Evolutionary conservation across 1,140 invertebrate species (phyloP), one percentile per base, ranked within the genome.

Genomic region (Ectropis grisescens): DNA sequence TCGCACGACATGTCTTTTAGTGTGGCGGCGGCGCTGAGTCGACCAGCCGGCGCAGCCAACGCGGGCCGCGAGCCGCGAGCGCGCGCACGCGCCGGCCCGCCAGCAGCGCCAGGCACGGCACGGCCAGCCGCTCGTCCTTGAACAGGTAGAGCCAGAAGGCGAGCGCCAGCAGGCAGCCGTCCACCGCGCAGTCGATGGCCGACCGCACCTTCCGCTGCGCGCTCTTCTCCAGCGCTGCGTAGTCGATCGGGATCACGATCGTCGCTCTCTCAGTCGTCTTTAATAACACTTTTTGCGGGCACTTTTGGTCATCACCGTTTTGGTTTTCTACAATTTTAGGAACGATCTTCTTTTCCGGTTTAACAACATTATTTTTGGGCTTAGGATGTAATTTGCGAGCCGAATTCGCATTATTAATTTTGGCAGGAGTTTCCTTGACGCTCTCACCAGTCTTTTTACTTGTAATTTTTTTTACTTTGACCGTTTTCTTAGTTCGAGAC

Each of bases 121-220:
- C 84, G 1, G 91, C 90, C 11, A 93, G 74, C 32, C 88, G 80
- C 60, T 92, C 90, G 50, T 91, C 90, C 53, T 91, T 90, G 53
- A 92, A 93, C 7, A 92, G 64, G 64, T 93, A 93, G 22, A 93
- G 82, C 86, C 89, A 91, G 64, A 87, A 89, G 2, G 91, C 91
- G 1, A 92, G 85, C 9, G 89, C 29, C 31, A 92, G 83, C 45
- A 92, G 83, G 19, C 87, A 87, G 29, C 91, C 50, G 58, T 92
- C 90, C 0, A 90, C 90, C 5, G 87, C 69, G 49, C 90, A 91
- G 52, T 87, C 88, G 1, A 92, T 71, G 0, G 84, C 86, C 3
- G 86, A 85, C 28, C 86, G 83, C 0, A 92, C 89, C 47, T 87
- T 91, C 14, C 71, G 82, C 43, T 89, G 86, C 1, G 90, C 87